Percentiles rank a stretch among this genome's conserved stretches.
phyloP scores from a whole-genome alignment of 2,888 invertebrate species.

The Acleris emargana region DNA sequence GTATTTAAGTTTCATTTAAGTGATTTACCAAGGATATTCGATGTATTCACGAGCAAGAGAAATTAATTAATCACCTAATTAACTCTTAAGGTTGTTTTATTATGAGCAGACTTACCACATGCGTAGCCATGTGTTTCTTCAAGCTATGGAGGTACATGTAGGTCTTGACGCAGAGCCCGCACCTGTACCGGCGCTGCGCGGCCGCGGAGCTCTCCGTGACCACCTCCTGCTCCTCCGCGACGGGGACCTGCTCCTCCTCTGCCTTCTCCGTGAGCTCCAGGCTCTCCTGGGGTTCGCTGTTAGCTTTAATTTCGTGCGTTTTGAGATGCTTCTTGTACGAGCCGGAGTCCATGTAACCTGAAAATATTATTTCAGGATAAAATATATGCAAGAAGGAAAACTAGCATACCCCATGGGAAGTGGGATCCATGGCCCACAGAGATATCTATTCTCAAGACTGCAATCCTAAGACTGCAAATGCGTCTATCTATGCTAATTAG shows the following conservation, averaged over 20 bases:
- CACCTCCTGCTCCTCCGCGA: constrained; percentile 9
- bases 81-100: no score
- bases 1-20: no score
- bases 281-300: constrained; percentile 30
- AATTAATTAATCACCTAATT: no score
- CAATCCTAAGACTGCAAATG: no score
- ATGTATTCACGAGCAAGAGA: no score
- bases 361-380: neutral
- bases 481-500: no score
- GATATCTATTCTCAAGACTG: no score
- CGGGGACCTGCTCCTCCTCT: constrained; percentile 33
- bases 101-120: constrained; percentile 43
- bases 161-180: constrained; percentile 73
- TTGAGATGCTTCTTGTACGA: constrained; percentile 76
- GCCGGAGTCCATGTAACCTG: constrained; percentile 71
- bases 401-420: no score
- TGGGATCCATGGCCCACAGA: no score
- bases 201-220: constrained; percentile 35
- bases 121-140: constrained; percentile 76
- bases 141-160: constrained; percentile 78
- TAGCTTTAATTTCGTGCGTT: constrained; percentile 53
- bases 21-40: no score
- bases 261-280: constrained; percentile 41
- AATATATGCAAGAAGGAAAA: no score
- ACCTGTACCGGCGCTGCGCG: constrained; percentile 67